Base-by-base conservation (phyloP, 2,888 invertebrate species). In the Hofmannophila pseudospretella region DNA sequence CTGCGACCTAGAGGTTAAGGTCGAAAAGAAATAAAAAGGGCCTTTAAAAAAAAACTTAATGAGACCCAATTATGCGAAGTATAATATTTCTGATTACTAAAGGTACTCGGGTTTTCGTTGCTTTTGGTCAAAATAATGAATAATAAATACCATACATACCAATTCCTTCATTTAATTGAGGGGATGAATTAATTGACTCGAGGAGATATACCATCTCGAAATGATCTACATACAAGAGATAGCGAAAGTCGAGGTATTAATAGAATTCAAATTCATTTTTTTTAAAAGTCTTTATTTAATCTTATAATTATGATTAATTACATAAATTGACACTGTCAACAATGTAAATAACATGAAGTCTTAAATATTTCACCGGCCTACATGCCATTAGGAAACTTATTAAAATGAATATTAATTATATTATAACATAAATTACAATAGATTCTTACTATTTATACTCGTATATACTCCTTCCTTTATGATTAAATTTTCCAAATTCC, bases 111-210 rank as follows among this genome's bases (percentile, higher is more conserved):
- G 45, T 38, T 49, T 44, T 60, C 54, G 56, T 57, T 60, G 61
- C 52, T 50, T 55, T 51, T 50, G 51, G 59, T 51, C 57, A 59
- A 49, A 51, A 54, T 57, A 56, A 63, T 66, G 66, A 63, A 66
- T 68, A 66, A 67, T 52, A 63, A 62, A 65, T 63, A 32, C 41
- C 47, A 40, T 45, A 52, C 54, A 58, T 66, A n/a, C n/a, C n/a
- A 63, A 62, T 66, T 63, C 62, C 51, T 57, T 60, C 58, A 58
- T 64, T 64, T 62, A 60, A 51, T 58, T 47, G 50, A 32, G 43
- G 36, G 44, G 51, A 56, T 60, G 60, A 67, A 66, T 67, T 61
- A n/a, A n/a, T 59, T 58, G 55, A 65, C 63, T 65, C 13, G 36
- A 44, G 23, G 3, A 49, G 51, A 2, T 42, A 39, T 44, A 50